These are phyloP conservation scores for Eumerus sabulonum DNA, from an alignment of 2,888 invertebrate species.

Conservation along the genomic window DNA sequence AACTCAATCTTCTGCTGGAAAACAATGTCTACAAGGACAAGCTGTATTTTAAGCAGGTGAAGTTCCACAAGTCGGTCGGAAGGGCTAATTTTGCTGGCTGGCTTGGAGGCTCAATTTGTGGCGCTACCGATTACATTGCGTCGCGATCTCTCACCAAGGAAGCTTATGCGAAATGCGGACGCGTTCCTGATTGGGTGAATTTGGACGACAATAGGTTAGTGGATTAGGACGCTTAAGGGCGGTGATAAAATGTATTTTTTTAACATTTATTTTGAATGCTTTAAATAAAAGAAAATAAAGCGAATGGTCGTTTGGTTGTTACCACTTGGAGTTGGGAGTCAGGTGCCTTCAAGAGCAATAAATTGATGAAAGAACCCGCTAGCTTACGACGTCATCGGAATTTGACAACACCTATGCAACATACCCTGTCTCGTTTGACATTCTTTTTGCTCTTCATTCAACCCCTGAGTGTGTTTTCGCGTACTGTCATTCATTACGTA, in stretches of 20 bases:
- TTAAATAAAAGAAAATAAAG: too few species aligned
- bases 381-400: background rate
- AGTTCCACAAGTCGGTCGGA: conserved; percentile 89
- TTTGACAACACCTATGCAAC: too few species aligned
- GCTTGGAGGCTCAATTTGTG: conserved; percentile 91
- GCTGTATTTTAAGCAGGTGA: conserved; percentile 84
- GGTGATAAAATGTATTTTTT: background rate
- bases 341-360: too few species aligned
- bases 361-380: too few species aligned
- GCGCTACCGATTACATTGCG: conserved; percentile 86
- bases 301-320: too few species aligned
- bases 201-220: conserved; percentile 75
- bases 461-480: conserved; percentile 6
- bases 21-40: conserved; percentile 83
- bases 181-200: conserved; percentile 90
- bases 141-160: conserved; percentile 88
- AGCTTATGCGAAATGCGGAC: conserved; percentile 83
- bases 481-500: conserved; percentile 39
- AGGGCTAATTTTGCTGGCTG: conserved; percentile 91
- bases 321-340: too few species aligned
- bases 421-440: background rate
- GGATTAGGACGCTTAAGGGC: conserved; percentile 58
- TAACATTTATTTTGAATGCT: conserved; percentile 14
- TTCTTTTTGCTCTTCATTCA: conserved; percentile 2
- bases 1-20: conserved; percentile 85